A percentile compares a stretch with the other conserved stretches of the same genome.
These are phyloP conservation scores for Hetaerina americana DNA, from an alignment of 1,140 invertebrate genomes.

Conservation along the genomic window DNA sequence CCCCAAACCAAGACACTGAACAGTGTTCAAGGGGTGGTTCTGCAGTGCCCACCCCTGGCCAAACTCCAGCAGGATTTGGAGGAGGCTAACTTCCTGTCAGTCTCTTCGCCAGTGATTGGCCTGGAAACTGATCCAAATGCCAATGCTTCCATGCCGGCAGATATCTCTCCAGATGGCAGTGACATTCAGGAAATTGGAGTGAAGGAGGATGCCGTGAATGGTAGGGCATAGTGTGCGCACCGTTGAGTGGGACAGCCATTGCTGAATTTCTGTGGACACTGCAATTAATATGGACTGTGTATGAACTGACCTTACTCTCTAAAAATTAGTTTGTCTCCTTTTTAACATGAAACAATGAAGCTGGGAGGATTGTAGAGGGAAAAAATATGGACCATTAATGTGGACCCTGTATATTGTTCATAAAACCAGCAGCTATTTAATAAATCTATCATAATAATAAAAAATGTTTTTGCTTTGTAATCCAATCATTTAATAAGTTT, in stretches of 20 bases:
- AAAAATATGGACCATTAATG: too few species aligned
- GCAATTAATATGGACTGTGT: neutral
- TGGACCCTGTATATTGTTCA: neutral
- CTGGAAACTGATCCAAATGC: conserved; percentile 29
- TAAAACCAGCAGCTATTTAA: neutral
- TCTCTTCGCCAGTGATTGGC: conserved; percentile 23
- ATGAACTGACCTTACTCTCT: neutral
- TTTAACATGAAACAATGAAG: neutral
- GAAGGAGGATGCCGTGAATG: neutral
- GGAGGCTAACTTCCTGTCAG: conserved; percentile 29
- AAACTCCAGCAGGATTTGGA: conserved; percentile 30
- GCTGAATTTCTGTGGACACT: neutral
- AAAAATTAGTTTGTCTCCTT: neutral
- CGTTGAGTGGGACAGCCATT: neutral
- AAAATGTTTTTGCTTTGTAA: too few species aligned
- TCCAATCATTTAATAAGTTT: too few species aligned
- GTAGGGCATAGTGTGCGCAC: neutral
- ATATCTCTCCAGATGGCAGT: conserved; percentile 5
- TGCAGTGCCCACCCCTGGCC: conserved; percentile 27
- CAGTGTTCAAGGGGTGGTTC: conserved; percentile 28
- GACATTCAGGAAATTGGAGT: neutral
- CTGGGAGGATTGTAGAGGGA: too few species aligned
- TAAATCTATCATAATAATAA: neutral
- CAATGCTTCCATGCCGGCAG: conserved; percentile 21
- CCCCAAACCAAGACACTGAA: conserved; percentile 24